Conservation (phyloP, 2,113 vertebrate species). For the Centropristis striata region DNA sequence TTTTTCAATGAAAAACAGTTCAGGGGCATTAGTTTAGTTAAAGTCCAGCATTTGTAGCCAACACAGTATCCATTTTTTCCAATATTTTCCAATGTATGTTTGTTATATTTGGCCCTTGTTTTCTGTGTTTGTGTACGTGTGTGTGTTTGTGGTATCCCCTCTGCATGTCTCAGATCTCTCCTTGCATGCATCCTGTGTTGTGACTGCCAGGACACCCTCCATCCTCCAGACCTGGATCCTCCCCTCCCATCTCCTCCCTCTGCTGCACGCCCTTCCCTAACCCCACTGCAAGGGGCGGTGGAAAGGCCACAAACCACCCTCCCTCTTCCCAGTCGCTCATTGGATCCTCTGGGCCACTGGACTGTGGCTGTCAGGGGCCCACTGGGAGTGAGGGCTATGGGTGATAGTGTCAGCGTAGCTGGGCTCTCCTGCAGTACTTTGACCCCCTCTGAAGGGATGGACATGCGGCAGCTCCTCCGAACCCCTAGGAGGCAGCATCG, state of each 20-base stretch:
- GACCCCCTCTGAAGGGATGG: constrained; percentile 73
- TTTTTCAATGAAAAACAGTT: neutral
- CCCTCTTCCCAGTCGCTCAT: constrained; percentile 45
- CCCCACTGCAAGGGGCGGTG: constrained; percentile 57
- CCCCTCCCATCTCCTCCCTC: constrained; percentile 48
- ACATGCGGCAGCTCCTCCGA: constrained; percentile 68
- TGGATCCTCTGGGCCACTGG: constrained; percentile 10
- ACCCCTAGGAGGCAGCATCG: constrained; percentile 49
- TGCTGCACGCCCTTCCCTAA: constrained; percentile 47
- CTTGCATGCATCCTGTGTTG: constrained; percentile 83
- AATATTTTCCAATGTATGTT: neutral
- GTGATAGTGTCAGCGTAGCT: constrained; percentile 56
- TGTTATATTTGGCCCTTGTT: constrained; percentile 29
- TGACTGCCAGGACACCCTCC: constrained; percentile 64
- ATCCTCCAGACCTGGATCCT: constrained; percentile 55
- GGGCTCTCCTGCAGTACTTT: constrained; percentile 77
- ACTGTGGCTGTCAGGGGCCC: constrained; percentile 1
- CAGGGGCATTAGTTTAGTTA: too few species aligned
- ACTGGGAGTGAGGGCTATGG: neutral
- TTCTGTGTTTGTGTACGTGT: constrained; percentile 40
- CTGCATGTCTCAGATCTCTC: constrained; percentile 79
- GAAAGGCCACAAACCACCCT: constrained; percentile 74
- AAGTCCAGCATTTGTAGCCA: neutral
- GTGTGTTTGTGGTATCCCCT: constrained; percentile 48
- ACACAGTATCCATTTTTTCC: neutral